Evolutionary conservation across 2,113 vertebrate genomes (phyloP).

Genomic region (Elephantulus edwardii): DNA sequence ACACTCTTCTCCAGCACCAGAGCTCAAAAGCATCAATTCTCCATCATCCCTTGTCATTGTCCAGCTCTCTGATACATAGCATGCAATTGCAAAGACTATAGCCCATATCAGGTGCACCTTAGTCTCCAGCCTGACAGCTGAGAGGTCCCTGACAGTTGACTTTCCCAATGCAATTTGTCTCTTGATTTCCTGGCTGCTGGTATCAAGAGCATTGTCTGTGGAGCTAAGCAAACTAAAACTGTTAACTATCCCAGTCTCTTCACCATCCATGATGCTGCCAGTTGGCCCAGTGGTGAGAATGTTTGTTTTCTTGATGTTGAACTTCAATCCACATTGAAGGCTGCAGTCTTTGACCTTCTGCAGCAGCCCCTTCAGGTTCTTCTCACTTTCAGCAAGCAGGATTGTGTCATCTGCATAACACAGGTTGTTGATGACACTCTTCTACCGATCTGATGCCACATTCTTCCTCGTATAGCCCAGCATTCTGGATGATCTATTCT

Average conservation of each 20-base stretch:
- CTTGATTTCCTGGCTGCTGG: neutral
- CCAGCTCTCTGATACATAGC: no score
- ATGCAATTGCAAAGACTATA: neutral
- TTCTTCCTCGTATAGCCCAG: neutral
- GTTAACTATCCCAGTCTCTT: neutral
- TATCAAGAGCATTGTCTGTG: neutral
- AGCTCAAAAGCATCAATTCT: neutral
- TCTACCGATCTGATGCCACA: neutral
- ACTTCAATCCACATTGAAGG: neutral
- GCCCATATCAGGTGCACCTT: neutral
- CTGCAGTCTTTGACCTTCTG: neutral
- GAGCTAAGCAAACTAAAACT: neutral
- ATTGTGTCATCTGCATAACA: neutral
- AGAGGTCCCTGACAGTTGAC: neutral
- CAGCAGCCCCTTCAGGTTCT: neutral
- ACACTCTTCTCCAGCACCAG: neutral
- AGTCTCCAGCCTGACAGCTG: neutral
- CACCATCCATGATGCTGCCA: neutral
- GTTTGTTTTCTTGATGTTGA: neutral
- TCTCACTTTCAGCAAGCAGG: neutral
- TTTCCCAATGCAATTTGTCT: neutral
- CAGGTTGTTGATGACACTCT: neutral
- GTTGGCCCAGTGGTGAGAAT: neutral
- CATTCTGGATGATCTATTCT: neutral
- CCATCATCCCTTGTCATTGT: neutral